Evolutionary conservation across 2,888 invertebrate genomes (phyloP).

Genomic region (Stegana nigrithorax): DNA sequence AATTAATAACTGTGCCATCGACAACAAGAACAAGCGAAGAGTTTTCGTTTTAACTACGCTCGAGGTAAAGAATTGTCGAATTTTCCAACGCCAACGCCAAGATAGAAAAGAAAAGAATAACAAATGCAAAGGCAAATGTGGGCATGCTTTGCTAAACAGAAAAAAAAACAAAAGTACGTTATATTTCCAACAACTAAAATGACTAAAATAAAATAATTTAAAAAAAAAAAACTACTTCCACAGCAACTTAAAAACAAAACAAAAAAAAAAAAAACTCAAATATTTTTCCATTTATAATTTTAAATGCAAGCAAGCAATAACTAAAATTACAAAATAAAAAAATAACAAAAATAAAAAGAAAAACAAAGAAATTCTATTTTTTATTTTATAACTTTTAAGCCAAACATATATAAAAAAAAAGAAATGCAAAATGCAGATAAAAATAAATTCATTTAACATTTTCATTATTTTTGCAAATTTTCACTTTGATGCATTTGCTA

Average conservation of each 20-base stretch:
- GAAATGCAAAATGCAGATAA: not conserved
- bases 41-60: conserved; percentile 38
- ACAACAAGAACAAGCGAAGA: conserved; percentile 35
- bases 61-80: conserved; percentile 38
- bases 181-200: conserved; percentile 40
- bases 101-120: not conserved
- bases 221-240: conserved; percentile 16
- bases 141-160: conserved; percentile 46
- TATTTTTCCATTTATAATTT: conserved; percentile 11
- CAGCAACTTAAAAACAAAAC: conserved; percentile 13
- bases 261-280: conserved; percentile 13
- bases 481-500: not conserved
- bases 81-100: not conserved
- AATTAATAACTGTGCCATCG: conserved; percentile 54
- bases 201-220: conserved; percentile 20
- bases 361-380: not conserved
- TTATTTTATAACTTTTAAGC: not conserved
- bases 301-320: not conserved
- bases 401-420: not conserved
- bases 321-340: not conserved
- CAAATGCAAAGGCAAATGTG: conserved; percentile 32
- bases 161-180: conserved; percentile 27
- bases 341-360: not conserved
- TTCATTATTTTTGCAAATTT: not conserved
- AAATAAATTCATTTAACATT: too few relatives aligned